These are phyloP conservation scores for Hirtodrosophila cameraria DNA, from an alignment of 2,888 invertebrate species.

Conservation along the genomic window DNA sequence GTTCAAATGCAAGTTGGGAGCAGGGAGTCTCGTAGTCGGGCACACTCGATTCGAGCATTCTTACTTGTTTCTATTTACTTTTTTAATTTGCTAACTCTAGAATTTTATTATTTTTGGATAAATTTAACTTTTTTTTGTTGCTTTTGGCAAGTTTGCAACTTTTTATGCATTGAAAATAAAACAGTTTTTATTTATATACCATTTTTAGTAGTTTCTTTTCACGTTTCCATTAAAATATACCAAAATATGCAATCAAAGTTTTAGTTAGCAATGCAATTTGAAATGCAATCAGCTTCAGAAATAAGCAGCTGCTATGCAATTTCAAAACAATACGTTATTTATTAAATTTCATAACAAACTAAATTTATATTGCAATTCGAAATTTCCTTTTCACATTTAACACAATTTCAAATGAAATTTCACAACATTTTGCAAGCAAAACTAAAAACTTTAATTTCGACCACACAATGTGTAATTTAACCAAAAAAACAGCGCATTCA, in stretches of 20 bases:
- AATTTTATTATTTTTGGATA: not conserved
- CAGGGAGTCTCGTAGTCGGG: too few relatives aligned
- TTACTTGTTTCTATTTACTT: too few relatives aligned
- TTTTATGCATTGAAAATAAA: not conserved
- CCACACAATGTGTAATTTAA: slow-evolving; percentile 11
- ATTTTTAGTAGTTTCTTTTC: too few relatives aligned
- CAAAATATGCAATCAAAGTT: not conserved
- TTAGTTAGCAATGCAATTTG: not conserved
- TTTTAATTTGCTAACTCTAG: too few relatives aligned
- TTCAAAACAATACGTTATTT: too few relatives aligned
- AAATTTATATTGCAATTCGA: not conserved
- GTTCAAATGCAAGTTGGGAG: too few relatives aligned
- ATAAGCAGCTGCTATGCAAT: not conserved
- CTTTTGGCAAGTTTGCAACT: not conserved
- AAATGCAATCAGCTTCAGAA: not conserved
- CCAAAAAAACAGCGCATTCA: slow-evolving; percentile 9
- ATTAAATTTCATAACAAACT: not conserved
- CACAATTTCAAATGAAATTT: slow-evolving; percentile 12
- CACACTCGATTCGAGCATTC: too few relatives aligned
- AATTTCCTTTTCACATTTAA: not conserved
- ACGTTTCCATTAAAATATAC: not conserved
- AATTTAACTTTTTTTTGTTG: slow-evolving; percentile 1
- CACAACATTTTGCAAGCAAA: not conserved
- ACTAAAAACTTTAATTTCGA: slow-evolving; percentile 11
- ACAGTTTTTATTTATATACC: not conserved